phyloP scores from a whole-genome alignment of 2,888 invertebrate genomes.

The Chalcosyrphus nemorum region DNA sequence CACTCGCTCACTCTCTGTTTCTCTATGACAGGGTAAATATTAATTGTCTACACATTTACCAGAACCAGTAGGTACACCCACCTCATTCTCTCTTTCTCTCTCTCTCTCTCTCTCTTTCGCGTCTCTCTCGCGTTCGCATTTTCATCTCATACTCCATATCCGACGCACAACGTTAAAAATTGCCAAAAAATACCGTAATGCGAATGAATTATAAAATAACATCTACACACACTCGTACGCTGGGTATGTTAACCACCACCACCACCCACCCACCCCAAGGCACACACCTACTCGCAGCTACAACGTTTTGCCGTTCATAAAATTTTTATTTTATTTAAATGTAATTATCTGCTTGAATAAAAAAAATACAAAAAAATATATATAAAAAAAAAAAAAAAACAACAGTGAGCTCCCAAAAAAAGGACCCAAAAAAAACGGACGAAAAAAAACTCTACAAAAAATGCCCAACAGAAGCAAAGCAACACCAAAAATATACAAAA shows the following conservation, averaged over 20 bases:
- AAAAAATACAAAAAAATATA: no score
- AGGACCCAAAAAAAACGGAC: slow-evolving; percentile 42
- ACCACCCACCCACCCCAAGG: not conserved
- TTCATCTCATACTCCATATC: not conserved
- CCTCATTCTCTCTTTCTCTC: not conserved
- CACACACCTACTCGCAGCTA: slow-evolving; percentile 64
- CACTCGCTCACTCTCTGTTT: not conserved
- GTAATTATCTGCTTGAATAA: slow-evolving; percentile 72
- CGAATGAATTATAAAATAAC: slow-evolving; percentile 71
- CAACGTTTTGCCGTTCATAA: slow-evolving; percentile 72
- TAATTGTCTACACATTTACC: slow-evolving; percentile 68
- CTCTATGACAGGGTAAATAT: slow-evolving; percentile 26
- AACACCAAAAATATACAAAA: slow-evolving; percentile 28
- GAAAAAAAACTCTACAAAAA: slow-evolving; percentile 46
- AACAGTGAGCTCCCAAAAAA: slow-evolving; percentile 40
- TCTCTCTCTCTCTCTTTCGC: not conserved
- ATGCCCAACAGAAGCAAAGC: slow-evolving; percentile 25
- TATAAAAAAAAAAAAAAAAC: slow-evolving; percentile 67
- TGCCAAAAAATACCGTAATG: slow-evolving; percentile 68
- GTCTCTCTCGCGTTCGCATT: not conserved
- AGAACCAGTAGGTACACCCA: slow-evolving; percentile 1
- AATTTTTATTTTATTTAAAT: slow-evolving; percentile 73
- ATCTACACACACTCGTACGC: slow-evolving; percentile 46
- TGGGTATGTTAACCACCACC: slow-evolving; percentile 25
- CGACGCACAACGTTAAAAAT: slow-evolving; percentile 55